Evolutionary conservation across 53 echinoderm and acorn worm genomes (phyloP).

Genomic region (Patiria pectinifera): DNA sequence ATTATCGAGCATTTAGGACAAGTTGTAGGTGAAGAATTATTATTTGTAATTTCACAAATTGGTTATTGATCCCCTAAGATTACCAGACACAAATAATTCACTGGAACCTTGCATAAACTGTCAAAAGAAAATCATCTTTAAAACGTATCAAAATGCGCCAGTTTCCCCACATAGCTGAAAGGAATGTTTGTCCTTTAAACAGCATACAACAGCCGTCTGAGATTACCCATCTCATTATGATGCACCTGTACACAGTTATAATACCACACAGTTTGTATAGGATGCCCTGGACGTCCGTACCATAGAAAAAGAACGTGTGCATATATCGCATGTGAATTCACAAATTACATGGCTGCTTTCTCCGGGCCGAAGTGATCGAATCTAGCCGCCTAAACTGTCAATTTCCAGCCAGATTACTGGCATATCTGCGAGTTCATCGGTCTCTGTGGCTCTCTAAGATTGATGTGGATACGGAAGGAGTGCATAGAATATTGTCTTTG

Average conservation of each 20-base stretch:
- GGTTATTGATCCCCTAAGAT: too few species aligned
- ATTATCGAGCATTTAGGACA: too few species aligned
- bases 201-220: slow-evolving; percentile 54
- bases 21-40: too few species aligned
- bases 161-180: neutral
- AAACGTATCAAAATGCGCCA: neutral
- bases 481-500: slow-evolving; percentile 54
- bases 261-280: slow-evolving; percentile 65
- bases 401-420: slow-evolving; percentile 64
- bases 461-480: slow-evolving; percentile 54
- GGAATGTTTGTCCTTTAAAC: neutral
- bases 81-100: too few species aligned
- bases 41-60: neutral
- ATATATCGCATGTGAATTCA: slow-evolving; percentile 38
- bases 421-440: slow-evolving; percentile 64
- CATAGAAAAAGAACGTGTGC: slow-evolving; percentile 54
- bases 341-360: slow-evolving; percentile 69
- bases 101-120: too few species aligned
- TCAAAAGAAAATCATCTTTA: neutral
- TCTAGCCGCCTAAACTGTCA: slow-evolving; percentile 61
- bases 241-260: slow-evolving; percentile 69
- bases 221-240: slow-evolving; percentile 63
- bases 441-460: slow-evolving; percentile 48
- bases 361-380: slow-evolving; percentile 62
- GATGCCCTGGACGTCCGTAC: slow-evolving; percentile 56